Percentiles rank a stretch among this genome's conserved stretches.
Evolutionary conservation across 2,113 vertebrate species (phyloP).

Genomic region (Parus major): DNA sequence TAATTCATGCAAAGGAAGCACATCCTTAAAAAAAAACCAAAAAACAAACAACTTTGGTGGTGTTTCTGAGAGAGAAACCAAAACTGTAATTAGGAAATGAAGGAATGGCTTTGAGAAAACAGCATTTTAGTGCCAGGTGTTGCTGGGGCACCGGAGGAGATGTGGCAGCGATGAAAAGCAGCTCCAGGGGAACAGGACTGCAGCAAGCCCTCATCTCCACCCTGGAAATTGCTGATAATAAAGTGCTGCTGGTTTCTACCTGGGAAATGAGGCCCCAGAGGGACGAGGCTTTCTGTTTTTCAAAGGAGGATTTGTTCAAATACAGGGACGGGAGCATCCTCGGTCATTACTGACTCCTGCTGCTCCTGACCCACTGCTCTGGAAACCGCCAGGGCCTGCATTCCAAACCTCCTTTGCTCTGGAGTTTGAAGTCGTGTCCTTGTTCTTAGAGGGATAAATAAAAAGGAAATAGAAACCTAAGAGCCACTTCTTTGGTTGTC

Average conservation of each 20-base stretch:
- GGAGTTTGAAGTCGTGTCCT: background rate
- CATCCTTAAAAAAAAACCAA: background rate
- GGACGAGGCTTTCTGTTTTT: background rate
- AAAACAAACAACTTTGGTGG: background rate
- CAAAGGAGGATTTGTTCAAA: conserved; percentile 3
- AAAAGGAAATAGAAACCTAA: background rate
- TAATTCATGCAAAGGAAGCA: background rate
- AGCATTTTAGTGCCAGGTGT: background rate
- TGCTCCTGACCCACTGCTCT: background rate
- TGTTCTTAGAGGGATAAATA: background rate
- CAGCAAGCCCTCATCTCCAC: background rate
- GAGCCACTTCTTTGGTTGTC: background rate
- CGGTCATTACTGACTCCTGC: background rate
- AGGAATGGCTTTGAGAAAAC: background rate
- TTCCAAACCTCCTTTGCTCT: background rate
- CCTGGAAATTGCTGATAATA: background rate
- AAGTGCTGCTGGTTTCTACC: background rate
- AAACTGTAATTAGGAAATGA: background rate
- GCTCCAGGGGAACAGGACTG: background rate
- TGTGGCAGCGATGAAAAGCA: background rate
- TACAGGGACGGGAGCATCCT: background rate
- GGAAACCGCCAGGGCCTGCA: accelerated
- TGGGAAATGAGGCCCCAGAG: conserved; percentile 23
- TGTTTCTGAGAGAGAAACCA: background rate
- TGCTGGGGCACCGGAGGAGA: background rate